Evolutionary conservation across 2,797 vertebrate species (phyloP).

Genomic region (Megalops cyprinoides): DNA sequence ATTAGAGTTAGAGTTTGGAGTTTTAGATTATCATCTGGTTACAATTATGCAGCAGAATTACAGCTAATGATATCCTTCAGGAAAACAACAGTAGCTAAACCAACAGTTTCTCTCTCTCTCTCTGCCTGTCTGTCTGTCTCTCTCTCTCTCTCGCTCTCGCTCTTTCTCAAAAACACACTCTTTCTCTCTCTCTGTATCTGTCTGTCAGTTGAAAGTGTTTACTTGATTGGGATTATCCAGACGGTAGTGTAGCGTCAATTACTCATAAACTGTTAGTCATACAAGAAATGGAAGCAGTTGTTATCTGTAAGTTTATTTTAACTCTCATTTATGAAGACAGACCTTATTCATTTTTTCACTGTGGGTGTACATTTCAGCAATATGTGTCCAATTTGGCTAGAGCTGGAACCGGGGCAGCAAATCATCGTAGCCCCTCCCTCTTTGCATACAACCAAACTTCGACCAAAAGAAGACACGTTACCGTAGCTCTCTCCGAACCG

Average conservation of each 20-base stretch:
- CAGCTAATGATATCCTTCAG: constrained; percentile 73
- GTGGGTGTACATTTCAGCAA: neutral
- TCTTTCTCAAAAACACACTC: neutral
- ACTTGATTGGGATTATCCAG: neutral
- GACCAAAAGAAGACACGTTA: neutral
- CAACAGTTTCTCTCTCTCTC: constrained; percentile 52
- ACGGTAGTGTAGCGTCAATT: neutral
- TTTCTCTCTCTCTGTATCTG: neutral
- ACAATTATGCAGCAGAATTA: constrained; percentile 68
- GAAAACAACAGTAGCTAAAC: constrained; percentile 72
- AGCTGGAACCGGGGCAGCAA: neutral
- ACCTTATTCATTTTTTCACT: neutral
- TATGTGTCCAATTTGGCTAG: neutral
- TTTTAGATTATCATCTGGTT: constrained; percentile 69
- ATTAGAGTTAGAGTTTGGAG: constrained; percentile 45
- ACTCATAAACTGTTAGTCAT: neutral
- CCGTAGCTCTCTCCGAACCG: neutral
- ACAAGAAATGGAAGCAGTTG: neutral
- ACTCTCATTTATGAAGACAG: neutral
- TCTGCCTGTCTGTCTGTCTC: constrained; percentile 16
- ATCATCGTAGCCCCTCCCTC: neutral
- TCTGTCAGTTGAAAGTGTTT: too few relatives aligned
- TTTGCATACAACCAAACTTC: neutral
- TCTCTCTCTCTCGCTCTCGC: constrained; percentile 40
- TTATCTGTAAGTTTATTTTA: neutral